Evolutionary conservation across 2,888 invertebrate species (phyloP).

Genomic region (Gryllus longicercus): DNA sequence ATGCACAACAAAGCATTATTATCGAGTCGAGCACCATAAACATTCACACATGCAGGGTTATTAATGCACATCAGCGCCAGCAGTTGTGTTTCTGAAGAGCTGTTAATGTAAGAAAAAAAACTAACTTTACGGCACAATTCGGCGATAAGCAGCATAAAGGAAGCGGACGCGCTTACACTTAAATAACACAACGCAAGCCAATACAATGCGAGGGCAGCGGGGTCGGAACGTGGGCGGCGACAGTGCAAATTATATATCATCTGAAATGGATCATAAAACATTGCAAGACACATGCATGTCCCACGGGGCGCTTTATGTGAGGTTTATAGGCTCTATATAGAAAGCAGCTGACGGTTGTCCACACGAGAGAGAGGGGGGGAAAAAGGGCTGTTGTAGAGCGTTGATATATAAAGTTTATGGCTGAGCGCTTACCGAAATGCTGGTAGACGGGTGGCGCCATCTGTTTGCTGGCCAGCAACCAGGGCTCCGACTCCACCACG

Average conservation of each 20-base stretch:
- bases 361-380: neutral
- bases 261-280: conserved; percentile 5
- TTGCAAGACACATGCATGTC: conserved; percentile 2
- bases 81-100: neutral
- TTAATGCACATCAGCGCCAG: neutral
- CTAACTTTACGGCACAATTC: neutral
- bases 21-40: neutral
- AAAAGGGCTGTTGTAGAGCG: neutral
- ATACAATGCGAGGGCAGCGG: neutral
- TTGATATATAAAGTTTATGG: conserved; percentile 11
- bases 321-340: neutral
- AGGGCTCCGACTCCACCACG: conserved; percentile 78
- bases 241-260: conserved; percentile 17
- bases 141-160: neutral
- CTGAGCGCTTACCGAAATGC: conserved; percentile 71
- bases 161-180: neutral
- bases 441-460: conserved; percentile 81
- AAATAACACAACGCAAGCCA: neutral
- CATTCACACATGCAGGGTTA: neutral
- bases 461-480: conserved; percentile 80
- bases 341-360: conserved; percentile 17
- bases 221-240: neutral
- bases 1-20: neutral
- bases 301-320: neutral
- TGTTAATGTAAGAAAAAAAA: neutral